Base-by-base conservation (phyloP, 2,797 vertebrate species). In the Salmo trutta region DNA sequence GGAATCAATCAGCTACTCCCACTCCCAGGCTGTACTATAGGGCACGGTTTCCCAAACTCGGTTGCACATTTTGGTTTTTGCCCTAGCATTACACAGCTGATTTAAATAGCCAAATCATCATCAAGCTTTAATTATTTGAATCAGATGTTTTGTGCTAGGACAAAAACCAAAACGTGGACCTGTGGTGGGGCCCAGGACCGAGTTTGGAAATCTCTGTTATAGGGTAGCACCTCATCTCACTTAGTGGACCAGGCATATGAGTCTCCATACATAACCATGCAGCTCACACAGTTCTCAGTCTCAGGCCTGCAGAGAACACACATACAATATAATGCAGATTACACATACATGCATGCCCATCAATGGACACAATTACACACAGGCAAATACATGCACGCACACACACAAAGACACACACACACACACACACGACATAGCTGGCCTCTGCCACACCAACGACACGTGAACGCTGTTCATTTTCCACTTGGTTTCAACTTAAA, bases 401-500 rank as follows among this genome's bases (percentile, higher is more conserved):
- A 67, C 67, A 68, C 59, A 73, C 62, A 47, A 36, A 14, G 17
- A 2, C 74, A 74, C 64, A 6, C 54, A 59, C 70, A 33, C 33
- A 33, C 33, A n/a, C n/a, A 24, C 24, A 3, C 47, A 33, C 16
- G 0, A 31, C 73, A 62, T 8, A 64, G 24, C 56, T 12, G 12
- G 24, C n/a, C 0, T 36, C 33, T 1, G 14, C 8, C 56, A 54
- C 75, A 75, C 73, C 29, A 62, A 81, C 67, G 53, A 1, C 14
- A 27, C 36, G 75, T 14, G 12, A 72, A 56, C 7, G 54, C 75
- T 79, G 79, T 87, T 86, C 33, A 83, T 87, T 87, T 83, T 86
- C 81, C 75, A 83, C 82, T 74, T 73, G 53, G 66, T 81, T 85
- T 82, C 70, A 73, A 79, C 82, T 77, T 84, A 87, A 86, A 81